Base-by-base conservation (phyloP, 2,888 invertebrate genomes). In the Andrena fulva region DNA sequence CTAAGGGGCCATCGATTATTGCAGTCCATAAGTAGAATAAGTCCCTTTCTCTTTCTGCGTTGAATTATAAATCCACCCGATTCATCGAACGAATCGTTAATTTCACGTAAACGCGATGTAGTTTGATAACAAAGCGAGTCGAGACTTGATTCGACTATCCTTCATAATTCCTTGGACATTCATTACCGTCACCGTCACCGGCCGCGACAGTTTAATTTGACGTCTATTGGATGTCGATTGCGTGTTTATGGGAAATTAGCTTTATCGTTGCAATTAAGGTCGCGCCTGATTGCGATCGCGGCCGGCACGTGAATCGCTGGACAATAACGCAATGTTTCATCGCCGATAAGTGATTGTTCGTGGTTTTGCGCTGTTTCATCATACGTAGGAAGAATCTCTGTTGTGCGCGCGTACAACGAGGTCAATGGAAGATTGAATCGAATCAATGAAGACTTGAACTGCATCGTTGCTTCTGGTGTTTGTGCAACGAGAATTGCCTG, bases 191-290 rank as follows among this genome's bases (percentile, higher is more conserved):
- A n/a, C 16, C 27, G 7, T 50, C n/a, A 7, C 2, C 16, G 48
- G 1, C 20, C 3, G 31, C 35, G 29, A 29, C 54, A 7, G 56
- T 66, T 42, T 10, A 20, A 60, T 75, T 50, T 5, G 29, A 75
- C 68, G 31, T 56, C 60, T 16, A 50, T 20, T 8, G 52, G 31
- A 42, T 20, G 64, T 35, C 48, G 62, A 68, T 80, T 50, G 77
- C 77, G 77, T 77, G 78, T 52, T 73, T 73, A 50, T 48, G 52
- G 63, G 54, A 63, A 85, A 82, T 81, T 82, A 81, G 50, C 67
- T 50, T 69, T 64, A 72, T 72, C 68, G 42, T 16, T 6, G 54
- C 33, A 69, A 42, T 80, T 59, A 77, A 74, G 74, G 63, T 50
- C 71, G 76, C 68, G 67, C 24, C 33, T 71, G 81, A 82, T 77